Evolutionary conservation across 2,888 invertebrate species (phyloP), one percentile per base, ranked within the genome.

Genomic region (Mamestra brassicae): DNA sequence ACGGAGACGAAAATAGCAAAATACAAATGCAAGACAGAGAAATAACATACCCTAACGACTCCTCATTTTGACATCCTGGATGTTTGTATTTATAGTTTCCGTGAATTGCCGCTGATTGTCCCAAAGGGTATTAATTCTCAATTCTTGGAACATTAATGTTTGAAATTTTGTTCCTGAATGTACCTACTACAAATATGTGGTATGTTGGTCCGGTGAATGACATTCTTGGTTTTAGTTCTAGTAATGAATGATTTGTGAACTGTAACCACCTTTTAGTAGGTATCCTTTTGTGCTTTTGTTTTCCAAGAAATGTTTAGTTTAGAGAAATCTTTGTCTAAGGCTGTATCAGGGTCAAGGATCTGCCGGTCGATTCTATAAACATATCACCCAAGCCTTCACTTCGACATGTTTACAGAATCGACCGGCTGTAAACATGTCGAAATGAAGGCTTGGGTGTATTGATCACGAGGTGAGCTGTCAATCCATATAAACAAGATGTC

Each of bases 81-180:
- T 85, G 83, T 88, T 90, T 89, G 90, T 92, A 92, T 93, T 91
- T 91, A 90, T 86, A 89, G 89, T 87, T 92, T 91, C 92, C 88
- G 86, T 87, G 92, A 93, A 93, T 84, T 89, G 85, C 80, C 84
- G 85, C 84, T 87, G 86, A 88, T 88, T 89, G 86, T 85, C 83
- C 79, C 70, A 64, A 82, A 81, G 77, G 68, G 69, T 78, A 80
- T 83, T 84, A 83, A 88, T 86, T 85, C 38, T 66, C 55, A 15
- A 52, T 78, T 78, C 78, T 34, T 26, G 26, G 76, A 87, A 83
- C 38, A 54, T 58, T 72, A 62, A 67, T 69, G 45, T 42, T 71
- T 64, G n/a, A 66, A 61, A 83, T 60, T 61, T 50, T 8, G 62
- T 66, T 11, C 50, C 7, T 62, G 6, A 63, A 34, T 34, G 4